Evolutionary conservation across 2,113 vertebrate species (phyloP).

Genomic region (Labrus mixtus): DNA sequence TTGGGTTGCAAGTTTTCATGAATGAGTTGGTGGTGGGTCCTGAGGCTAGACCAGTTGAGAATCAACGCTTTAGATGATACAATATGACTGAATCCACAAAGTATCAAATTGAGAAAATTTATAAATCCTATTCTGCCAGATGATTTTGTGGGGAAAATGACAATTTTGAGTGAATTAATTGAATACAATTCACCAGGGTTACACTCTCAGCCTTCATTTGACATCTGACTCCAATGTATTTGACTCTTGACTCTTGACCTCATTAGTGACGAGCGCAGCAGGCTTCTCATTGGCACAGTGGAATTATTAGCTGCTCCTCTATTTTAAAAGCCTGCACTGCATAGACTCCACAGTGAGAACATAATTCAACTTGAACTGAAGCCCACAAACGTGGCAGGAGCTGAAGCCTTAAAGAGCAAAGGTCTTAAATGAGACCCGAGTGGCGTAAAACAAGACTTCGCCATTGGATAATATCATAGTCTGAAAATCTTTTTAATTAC

Average conservation of each 20-base stretch:
- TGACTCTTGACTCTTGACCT: conserved; percentile 39
- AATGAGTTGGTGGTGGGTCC: too few species aligned
- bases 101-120: neutral
- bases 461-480: neutral
- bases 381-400: neutral
- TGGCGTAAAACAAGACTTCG: neutral
- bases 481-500: conserved; percentile 1
- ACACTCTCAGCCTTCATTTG: neutral
- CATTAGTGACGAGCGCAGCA: conserved; percentile 18
- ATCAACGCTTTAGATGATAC: too few species aligned
- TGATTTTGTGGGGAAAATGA: neutral
- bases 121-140: neutral
- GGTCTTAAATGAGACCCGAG: neutral
- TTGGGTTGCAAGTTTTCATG: too few species aligned
- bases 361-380: conserved; percentile 16
- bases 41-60: too few species aligned
- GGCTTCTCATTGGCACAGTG: conserved; percentile 20
- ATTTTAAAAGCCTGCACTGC: conserved; percentile 15
- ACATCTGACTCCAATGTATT: conserved; percentile 12
- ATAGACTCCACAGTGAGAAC: conserved; percentile 14
- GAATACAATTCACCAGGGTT: neutral
- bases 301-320: conserved; percentile 1
- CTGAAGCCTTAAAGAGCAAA: conserved; percentile 11
- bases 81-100: too few species aligned
- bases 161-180: neutral